Evolutionary conservation across 2,888 invertebrate genomes (phyloP), one percentile per base, ranked within the genome.

Genomic region (Drosophila peninsularis): DNA sequence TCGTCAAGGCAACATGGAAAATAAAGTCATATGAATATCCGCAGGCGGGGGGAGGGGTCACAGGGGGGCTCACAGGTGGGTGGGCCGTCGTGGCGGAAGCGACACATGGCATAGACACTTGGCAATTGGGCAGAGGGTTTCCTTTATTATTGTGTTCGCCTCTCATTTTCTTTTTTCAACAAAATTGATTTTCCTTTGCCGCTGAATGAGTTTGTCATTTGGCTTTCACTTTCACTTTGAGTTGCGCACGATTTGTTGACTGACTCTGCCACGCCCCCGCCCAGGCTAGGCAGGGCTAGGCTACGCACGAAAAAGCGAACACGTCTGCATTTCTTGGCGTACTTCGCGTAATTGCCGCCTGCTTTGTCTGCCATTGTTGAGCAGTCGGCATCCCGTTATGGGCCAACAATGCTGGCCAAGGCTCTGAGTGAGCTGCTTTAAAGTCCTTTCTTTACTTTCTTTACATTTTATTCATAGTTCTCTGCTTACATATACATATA

Each of bases 101-200:
- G 65, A 30, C 30, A 24, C 42, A 47, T 17, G 3, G 54, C 32
- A 19, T 47, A 49, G 49, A 32, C 39, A 44, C 39, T 39, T 13
- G 47, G 30, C 47, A 62, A 55, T 55, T 69, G 45, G 39, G 24
- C 0, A 9, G 39, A 41, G 36, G 32, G 53, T 52, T 62, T 34
- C 21, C 41, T 47, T 57, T 55, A 39, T 57, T 36, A 32, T 56
- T 39, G 36, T 55, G 13, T 30, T 39, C 57, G 13, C 37, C 37
- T 37, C 41, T 52, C 60, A 50, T 64, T 73, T 70, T 55, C 17
- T 42, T 41, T n/a, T 77, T 83, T 83, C 64, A 72, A 69, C 58
- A 77, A 82, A 83, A 83, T 88, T 83, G 86, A 88, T 85, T 83
- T 88, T 78, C 10, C 5, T 75, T 72, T 68, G 76, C 66, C 4